Evolutionary conservation across 2,888 invertebrate genomes (phyloP).

Genomic region (Eupithecia inturbata): DNA sequence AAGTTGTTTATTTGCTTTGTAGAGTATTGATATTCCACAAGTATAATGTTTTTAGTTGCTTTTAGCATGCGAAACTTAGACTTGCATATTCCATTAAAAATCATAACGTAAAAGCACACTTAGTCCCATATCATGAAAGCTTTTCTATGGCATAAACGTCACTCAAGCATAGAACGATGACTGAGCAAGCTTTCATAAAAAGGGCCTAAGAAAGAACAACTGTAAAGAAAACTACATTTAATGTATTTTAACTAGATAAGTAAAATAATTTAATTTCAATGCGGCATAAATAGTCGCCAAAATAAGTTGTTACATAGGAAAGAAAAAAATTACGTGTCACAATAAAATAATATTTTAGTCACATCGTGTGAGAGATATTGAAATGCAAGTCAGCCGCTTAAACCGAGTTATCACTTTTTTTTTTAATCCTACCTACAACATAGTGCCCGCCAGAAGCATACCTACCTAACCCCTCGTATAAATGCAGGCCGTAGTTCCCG

Average conservation of each 20-base stretch:
- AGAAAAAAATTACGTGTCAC: background rate
- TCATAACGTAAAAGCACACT: background rate
- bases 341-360: constrained; percentile 7
- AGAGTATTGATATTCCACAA: background rate
- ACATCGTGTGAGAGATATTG: background rate
- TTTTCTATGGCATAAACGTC: too few species aligned
- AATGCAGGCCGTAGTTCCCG: constrained; percentile 59
- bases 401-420: constrained; percentile 1
- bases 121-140: too few species aligned
- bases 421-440: background rate
- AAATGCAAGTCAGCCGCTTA: background rate
- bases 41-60: background rate
- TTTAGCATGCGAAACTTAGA: background rate
- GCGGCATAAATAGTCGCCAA: too few species aligned
- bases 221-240: too few species aligned
- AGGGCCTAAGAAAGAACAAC: too few species aligned
- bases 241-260: too few species aligned
- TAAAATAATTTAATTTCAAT: too few species aligned
- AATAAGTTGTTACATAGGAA: background rate
- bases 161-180: too few species aligned
- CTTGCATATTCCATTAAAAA: background rate
- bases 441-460: constrained; percentile 42
- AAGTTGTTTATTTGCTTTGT: background rate
- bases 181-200: too few species aligned
- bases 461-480: constrained; percentile 43